Evolutionary conservation across 2,888 invertebrate genomes (phyloP), one percentile per base, ranked within the genome.

Genomic region (Cetonia aurata): DNA sequence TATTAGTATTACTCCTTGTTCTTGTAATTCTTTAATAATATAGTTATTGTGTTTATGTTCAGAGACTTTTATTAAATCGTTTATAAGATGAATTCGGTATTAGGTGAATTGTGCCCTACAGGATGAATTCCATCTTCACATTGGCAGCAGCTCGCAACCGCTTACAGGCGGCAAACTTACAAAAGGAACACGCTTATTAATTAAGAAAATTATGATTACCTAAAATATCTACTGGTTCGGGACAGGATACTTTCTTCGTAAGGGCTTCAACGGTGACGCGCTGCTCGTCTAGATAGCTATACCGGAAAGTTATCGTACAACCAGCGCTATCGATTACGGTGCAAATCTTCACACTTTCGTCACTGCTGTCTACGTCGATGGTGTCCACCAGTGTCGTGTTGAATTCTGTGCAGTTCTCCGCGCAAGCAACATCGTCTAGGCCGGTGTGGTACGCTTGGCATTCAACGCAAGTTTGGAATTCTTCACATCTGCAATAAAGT

Each of bases 381-480:
- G 81, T 77, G 0, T 84, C 81, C 10, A 85, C 84, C 6, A 81
- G 74, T 41, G 81, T 76, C 9, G 83, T 80, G 42, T 77, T 73
- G 72, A 82, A 83, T 17, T 65, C 70, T 1, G 79, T 79, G 69
- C 85, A 85, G 33, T 80, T 78, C 0, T 73, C 53, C 46, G 53
- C 70, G 69, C 85, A 85, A 33, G 81, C 76, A 6, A 73, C 69
- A 67, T 78, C 72, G 69, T 79, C 76, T 69, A 80, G 80, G 17
- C 87, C 87, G 3, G 81, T 77, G 19, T 83, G 78, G 72, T 88
- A 89, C 2, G 85, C 87, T 72, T 85, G 82, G 77, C 94, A 95
- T 79, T 90, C 88, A 0, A 93, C 93, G 79, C 93, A 94, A 37
- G 88, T 86, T 76, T 89, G 88, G 70, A 93, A 87, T 73, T 91